phyloP scores from a whole-genome alignment of 2,113 vertebrate genomes.

The Scortum barcoo region DNA sequence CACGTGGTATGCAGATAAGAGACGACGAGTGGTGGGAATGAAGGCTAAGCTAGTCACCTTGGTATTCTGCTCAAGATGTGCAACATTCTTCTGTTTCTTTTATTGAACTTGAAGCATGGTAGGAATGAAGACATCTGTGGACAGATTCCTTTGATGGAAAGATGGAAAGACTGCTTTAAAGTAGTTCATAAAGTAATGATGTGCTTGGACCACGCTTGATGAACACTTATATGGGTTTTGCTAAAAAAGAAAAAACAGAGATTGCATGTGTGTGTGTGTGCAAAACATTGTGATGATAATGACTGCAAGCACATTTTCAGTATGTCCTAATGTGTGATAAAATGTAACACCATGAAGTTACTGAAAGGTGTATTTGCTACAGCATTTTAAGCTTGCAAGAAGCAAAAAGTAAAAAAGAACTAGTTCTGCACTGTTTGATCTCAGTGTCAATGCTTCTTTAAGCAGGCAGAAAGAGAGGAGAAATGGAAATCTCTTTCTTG shows the following conservation, averaged over 20 bases:
- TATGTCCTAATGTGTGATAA: background rate
- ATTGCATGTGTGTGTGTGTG: background rate
- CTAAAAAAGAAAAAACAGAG: background rate
- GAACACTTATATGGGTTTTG: constrained; percentile 17
- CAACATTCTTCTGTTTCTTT: constrained; percentile 16
- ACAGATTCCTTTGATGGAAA: constrained; percentile 15
- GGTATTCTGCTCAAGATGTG: background rate
- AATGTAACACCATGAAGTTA: constrained; percentile 13
- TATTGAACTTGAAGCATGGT: constrained; percentile 13
- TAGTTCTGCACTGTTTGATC: background rate
- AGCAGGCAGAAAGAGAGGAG: background rate
- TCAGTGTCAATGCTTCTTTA: background rate
- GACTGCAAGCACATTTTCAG: constrained; percentile 2
- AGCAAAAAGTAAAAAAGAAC: background rate
- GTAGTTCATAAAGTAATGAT: constrained; percentile 38
- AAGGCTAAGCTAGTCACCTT: background rate
- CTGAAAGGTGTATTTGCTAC: background rate
- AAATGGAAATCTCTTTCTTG: background rate
- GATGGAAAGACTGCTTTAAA: background rate
- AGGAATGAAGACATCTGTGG: constrained; percentile 27
- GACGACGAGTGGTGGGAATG: background rate
- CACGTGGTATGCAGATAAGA: background rate
- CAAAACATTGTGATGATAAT: background rate
- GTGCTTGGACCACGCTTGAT: constrained; percentile 26
- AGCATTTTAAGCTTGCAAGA: background rate